Evolutionary conservation across 2,113 vertebrate species (phyloP).

Genomic region (Plotosus lineatus): DNA sequence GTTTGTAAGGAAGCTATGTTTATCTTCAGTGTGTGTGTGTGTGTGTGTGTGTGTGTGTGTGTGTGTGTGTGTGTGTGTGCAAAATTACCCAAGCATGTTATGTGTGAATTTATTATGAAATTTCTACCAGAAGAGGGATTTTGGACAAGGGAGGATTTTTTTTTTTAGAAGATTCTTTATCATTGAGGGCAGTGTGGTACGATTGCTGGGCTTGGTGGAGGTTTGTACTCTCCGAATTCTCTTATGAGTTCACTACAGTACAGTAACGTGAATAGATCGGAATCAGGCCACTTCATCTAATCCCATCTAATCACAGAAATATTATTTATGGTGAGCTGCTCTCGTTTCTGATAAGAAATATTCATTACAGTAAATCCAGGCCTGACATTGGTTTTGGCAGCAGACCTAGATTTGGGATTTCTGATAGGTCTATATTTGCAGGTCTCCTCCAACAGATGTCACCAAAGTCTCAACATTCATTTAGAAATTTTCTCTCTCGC

Average conservation of each 20-base stretch:
- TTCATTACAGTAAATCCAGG: not conserved
- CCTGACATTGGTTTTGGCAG: not conserved
- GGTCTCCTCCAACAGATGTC: constrained; percentile 36
- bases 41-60: too few relatives aligned
- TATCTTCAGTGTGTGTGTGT: too few relatives aligned
- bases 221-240: too few relatives aligned
- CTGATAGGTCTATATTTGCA: not conserved
- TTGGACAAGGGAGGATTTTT: too few relatives aligned
- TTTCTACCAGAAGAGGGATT: too few relatives aligned
- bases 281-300: not conserved
- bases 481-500: not conserved
- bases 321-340: constrained; percentile 2
- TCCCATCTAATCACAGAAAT: not conserved
- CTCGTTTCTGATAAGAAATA: constrained; percentile 9
- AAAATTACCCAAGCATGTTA: too few relatives aligned
- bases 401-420: not conserved
- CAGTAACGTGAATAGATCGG: not conserved
- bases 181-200: too few relatives aligned
- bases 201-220: too few relatives aligned
- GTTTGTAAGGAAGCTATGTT: too few relatives aligned
- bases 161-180: too few relatives aligned
- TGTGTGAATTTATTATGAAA: too few relatives aligned
- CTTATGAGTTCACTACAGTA: not conserved
- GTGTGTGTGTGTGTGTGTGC: too few relatives aligned
- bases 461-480: constrained; percentile 22